A percentile compares a stretch with the other conserved stretches of the same genome.
These are phyloP conservation scores for Apocheima hispidaria DNA, from an alignment of 2,888 invertebrate genomes.

Conservation along the genomic window DNA sequence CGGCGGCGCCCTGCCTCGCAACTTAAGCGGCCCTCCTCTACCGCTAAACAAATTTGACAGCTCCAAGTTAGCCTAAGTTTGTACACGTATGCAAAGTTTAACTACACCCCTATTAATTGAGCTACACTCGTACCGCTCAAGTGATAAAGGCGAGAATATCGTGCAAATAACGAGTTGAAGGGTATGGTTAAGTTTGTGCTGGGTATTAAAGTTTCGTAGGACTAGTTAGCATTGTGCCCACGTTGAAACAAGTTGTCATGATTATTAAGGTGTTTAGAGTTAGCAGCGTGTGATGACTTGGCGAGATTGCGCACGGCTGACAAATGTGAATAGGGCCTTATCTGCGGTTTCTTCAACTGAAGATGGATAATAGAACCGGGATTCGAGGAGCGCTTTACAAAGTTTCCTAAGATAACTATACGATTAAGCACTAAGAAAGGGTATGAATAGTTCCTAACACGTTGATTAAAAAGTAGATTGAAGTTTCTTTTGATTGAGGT, in stretches of 20 bases:
- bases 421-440: not conserved
- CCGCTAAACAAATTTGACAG: constrained; percentile 86
- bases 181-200: constrained; percentile 37
- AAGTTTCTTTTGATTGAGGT: too few species aligned
- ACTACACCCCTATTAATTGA: constrained; percentile 37
- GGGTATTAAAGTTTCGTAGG: constrained; percentile 71
- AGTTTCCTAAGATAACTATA: constrained; percentile 1
- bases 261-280: constrained; percentile 81
- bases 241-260: constrained; percentile 80
- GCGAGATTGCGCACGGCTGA: constrained; percentile 41
- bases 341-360: constrained; percentile 22
- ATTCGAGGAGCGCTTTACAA: not conserved
- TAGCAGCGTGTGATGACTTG: constrained; percentile 56
- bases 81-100: constrained; percentile 68
- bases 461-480: not conserved
- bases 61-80: constrained; percentile 82
- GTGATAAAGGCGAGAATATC: constrained; percentile 47
- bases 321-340: constrained; percentile 27
- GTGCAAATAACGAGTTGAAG: not conserved
- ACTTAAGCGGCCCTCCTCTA: constrained; percentile 79
- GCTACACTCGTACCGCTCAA: constrained; percentile 33
- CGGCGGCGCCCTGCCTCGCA: constrained; percentile 73
- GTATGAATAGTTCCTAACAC: not conserved
- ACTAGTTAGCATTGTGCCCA: constrained; percentile 82
- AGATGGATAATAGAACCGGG: constrained; percentile 11